Percentiles rank a stretch among this genome's conserved stretches.
Conservation (phyloP, 1,140 invertebrate genomes). For the Drosophila athabasca region DNA sequence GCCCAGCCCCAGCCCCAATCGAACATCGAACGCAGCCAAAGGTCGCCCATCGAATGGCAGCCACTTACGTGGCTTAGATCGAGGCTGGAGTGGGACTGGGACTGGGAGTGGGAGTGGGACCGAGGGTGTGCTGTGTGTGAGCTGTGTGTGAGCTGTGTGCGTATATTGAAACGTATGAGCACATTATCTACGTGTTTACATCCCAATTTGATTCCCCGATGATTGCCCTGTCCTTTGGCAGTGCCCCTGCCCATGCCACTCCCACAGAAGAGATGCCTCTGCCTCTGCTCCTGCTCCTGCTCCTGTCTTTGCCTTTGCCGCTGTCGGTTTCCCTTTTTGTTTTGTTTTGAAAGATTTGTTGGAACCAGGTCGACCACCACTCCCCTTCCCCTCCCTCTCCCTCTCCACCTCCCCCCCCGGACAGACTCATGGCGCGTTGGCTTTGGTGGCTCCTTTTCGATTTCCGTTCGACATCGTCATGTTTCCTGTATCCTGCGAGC, state of each 20-base stretch:
- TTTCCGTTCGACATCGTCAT: slow-evolving; percentile 57
- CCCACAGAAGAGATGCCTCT: too few relatives aligned
- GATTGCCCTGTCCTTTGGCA: slow-evolving; percentile 44
- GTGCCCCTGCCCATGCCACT: slow-evolving; percentile 3
- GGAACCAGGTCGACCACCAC: slow-evolving; percentile 47
- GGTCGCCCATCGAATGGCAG: slow-evolving; percentile 32
- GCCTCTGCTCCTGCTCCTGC: background rate
- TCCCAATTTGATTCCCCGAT: slow-evolving; percentile 81
- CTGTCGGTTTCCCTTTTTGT: slow-evolving; percentile 17
- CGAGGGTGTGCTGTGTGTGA: background rate
- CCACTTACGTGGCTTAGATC: slow-evolving; percentile 43
- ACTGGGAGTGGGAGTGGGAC: background rate
- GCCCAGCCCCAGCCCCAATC: slow-evolving; percentile 5
- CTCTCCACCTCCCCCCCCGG: too few relatives aligned
- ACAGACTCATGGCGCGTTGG: slow-evolving; percentile 10
- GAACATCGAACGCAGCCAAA: slow-evolving; percentile 28
- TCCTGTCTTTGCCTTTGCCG: slow-evolving; percentile 18
- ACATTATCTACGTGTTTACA: slow-evolving; percentile 83
- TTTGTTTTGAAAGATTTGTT: slow-evolving; percentile 75
- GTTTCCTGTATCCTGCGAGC: slow-evolving; percentile 60
- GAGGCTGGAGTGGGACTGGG: background rate
- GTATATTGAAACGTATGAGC: slow-evolving; percentile 76
- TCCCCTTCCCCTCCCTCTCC: too few relatives aligned
- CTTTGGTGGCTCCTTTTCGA: slow-evolving; percentile 57
- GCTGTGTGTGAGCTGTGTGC: slow-evolving; percentile 37